Evolutionary conservation across 2,888 invertebrate species (phyloP), one percentile per base, ranked within the genome.

Genomic region (Lissonota sp.): DNA sequence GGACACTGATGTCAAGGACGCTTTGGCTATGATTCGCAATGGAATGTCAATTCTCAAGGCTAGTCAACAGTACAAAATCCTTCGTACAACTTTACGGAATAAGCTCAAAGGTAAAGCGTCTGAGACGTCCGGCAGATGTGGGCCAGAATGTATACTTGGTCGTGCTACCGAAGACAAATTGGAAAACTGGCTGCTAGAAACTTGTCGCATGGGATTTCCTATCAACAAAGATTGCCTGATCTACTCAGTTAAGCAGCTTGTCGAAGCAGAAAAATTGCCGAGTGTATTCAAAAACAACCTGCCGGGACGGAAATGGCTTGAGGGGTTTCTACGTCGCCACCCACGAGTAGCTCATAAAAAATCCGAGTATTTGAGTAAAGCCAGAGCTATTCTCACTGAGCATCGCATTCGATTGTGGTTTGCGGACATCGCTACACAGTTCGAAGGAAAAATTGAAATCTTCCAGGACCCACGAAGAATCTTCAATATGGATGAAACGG

Each of bases 401-500:
- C 26, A 73, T 6, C 69, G 81, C 42, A 84, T 86, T 14, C 78
- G 83, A 55, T 64, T 49, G 5, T 87, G 84, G 85, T 87, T 86
- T 66, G 7, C 77, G 5, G 79, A 86, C 51, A 67, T 82, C 26
- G 58, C 46, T 46, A 64, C 42, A 14, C 63, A 83, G 42, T 64
- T 87, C 6, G 74, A 66, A 6, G 80, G 80, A 70, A 71, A 81
- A 26, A 8, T 77, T 4, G 44, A 80, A 14, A 82, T 84, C 5
- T 51, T 86, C 55, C 10, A 85, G 49, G 79, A 85, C 64, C 81
- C 84, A 70, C 81, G 79, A 14, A 53, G 86, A 37, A 73, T 87
- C 6, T 88, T 83, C 58, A 83, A 87, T 78, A 83, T 86, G 82
- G 86, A 88, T 63, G 86, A 88, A 83, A 86, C 85, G 0, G 83